Conservation (phyloP, 2,888 invertebrate genomes). For the Mythimna impura region DNA sequence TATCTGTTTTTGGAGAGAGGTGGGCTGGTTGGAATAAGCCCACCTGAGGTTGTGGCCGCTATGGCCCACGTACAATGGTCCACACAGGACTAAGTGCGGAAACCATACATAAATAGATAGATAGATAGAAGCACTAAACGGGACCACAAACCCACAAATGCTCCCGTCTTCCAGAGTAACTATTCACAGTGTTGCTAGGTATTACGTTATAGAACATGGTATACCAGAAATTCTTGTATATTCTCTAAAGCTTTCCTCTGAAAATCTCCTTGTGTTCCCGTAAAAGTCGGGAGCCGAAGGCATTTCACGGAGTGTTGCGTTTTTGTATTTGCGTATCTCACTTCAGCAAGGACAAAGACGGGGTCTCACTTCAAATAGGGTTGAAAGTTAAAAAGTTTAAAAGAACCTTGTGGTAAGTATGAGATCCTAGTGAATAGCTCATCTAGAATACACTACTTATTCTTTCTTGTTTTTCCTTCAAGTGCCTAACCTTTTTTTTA, state of each 20-base stretch:
- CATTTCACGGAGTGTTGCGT: slow-evolving; percentile 66
- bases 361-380: slow-evolving; percentile 50
- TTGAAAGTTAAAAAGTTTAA: slow-evolving; percentile 32
- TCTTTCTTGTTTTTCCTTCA: too few species aligned
- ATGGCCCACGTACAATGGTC: too few species aligned
- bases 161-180: slow-evolving; percentile 1
- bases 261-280: slow-evolving; percentile 46
- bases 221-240: slow-evolving; percentile 32
- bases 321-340: slow-evolving; percentile 67
- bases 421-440: background rate
- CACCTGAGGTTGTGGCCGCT: too few species aligned
- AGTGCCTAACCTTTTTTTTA: too few species aligned
- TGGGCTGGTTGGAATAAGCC: too few species aligned
- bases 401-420: slow-evolving; percentile 11
- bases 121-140: too few species aligned
- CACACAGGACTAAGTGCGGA: too few species aligned
- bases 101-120: too few species aligned
- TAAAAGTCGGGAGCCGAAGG: slow-evolving; percentile 59
- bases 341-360: slow-evolving; percentile 61
- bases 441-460: too few species aligned
- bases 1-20: too few species aligned
- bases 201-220: background rate
- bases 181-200: slow-evolving; percentile 16
- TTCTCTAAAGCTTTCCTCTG: slow-evolving; percentile 37
- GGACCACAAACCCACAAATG: slow-evolving; percentile 3